Percentiles rank a stretch among this genome's conserved stretches.
Conservation (phyloP, 1,140 invertebrate species). For the Drosophila kurseongensis region DNA sequence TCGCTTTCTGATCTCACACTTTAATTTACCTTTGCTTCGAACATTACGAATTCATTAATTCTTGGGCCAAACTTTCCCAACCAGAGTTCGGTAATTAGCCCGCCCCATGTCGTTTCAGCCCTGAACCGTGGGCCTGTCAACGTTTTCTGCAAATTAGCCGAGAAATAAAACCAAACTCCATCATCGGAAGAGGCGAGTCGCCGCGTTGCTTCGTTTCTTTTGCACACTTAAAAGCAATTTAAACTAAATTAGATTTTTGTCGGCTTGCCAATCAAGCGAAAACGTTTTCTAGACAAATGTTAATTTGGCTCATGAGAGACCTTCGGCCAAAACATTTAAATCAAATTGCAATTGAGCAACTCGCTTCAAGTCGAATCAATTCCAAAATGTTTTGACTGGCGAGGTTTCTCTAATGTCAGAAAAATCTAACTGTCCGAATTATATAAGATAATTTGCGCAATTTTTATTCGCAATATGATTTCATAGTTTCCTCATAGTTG, state of each 20-base stretch:
- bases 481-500: conserved; percentile 27
- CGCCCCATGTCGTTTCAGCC: conserved; percentile 50
- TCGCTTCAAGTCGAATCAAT: conserved; percentile 35
- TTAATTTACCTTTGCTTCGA: conserved; percentile 4
- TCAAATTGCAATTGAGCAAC: conserved; percentile 59
- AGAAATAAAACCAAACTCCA: conserved; percentile 48
- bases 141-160: conserved; percentile 53
- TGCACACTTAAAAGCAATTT: conserved; percentile 76
- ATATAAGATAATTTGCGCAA: conserved; percentile 71
- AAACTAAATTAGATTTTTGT: conserved; percentile 75
- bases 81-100: conserved; percentile 56
- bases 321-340: conserved; percentile 49
- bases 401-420: conserved; percentile 27
- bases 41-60: conserved; percentile 59
- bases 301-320: conserved; percentile 52
- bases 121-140: conserved; percentile 56
- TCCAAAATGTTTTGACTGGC: conserved; percentile 40
- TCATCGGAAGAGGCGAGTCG: conserved; percentile 34
- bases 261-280: conserved; percentile 70
- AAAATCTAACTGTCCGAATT: conserved; percentile 45
- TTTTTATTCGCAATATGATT: conserved; percentile 55
- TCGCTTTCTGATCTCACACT: conserved; percentile 21
- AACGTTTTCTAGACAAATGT: conserved; percentile 55
- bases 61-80: conserved; percentile 60
- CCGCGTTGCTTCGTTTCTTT: conserved; percentile 47